These are phyloP conservation scores for Latrodectus hesperus DNA, from an alignment of 2,888 invertebrate genomes.

Conservation along the genomic window DNA sequence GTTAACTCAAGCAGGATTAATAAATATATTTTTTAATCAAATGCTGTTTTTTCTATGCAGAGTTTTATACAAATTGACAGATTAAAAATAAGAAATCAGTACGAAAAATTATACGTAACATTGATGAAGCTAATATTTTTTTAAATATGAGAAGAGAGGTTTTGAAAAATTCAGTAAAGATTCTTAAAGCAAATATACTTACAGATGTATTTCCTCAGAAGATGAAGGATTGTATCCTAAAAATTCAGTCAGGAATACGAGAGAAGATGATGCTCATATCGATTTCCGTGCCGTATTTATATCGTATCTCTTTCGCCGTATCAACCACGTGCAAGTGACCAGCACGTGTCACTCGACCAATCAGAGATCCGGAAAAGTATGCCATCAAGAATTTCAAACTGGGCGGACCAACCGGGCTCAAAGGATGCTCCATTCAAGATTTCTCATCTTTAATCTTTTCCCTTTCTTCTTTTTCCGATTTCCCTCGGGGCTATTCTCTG, in stretches of 20 bases:
- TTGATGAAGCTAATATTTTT: too few relatives aligned
- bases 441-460: conserved; percentile 25
- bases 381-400: conserved; percentile 54
- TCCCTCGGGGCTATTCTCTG: conserved; percentile 1
- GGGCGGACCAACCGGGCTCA: conserved; percentile 42
- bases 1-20: too few relatives aligned
- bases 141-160: too few relatives aligned
- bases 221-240: conserved; percentile 25
- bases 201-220: neutral
- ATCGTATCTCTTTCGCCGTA: conserved; percentile 20
- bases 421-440: conserved; percentile 39
- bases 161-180: too few relatives aligned
- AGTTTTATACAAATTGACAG: too few relatives aligned
- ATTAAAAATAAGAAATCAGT: too few relatives aligned
- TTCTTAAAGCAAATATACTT: conserved; percentile 15
- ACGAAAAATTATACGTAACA: too few relatives aligned
- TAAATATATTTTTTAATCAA: too few relatives aligned
- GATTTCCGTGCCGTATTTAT: conserved; percentile 45
- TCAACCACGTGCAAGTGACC: conserved; percentile 37
- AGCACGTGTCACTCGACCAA: conserved; percentile 60
- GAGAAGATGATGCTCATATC: conserved; percentile 2
- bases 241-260: conserved; percentile 8
- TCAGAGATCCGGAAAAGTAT: conserved; percentile 39
- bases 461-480: conserved; percentile 26
- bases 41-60: too few relatives aligned